These are phyloP conservation scores for Saccopteryx bilineata DNA, from an alignment of 2,113 vertebrate species.

Conservation along the genomic window DNA sequence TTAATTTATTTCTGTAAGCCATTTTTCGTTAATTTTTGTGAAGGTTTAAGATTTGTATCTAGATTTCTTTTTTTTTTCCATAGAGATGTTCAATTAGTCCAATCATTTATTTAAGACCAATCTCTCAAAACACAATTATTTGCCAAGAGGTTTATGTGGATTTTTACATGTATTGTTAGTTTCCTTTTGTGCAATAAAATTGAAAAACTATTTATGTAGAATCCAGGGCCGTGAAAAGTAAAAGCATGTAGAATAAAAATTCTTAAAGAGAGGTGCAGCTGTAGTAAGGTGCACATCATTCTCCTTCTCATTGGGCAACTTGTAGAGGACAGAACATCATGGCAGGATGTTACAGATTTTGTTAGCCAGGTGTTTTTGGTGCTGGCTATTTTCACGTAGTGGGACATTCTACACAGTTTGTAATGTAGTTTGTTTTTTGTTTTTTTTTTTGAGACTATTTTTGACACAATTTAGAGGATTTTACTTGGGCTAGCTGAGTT, in stretches of 20 bases:
- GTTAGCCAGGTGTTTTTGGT: too few relatives aligned
- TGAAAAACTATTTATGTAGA: not conserved
- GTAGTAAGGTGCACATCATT: not conserved
- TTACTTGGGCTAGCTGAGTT: too few relatives aligned
- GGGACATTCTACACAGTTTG: too few relatives aligned
- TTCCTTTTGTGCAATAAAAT: not conserved
- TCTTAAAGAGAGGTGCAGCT: not conserved
- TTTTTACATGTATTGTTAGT: not conserved
- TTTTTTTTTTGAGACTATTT: too few relatives aligned
- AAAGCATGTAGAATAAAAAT: not conserved
- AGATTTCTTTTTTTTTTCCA: not conserved
- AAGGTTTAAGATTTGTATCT: not conserved
- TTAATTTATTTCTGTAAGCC: not conserved
- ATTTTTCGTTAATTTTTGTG: not conserved
- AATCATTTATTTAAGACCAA: not conserved
- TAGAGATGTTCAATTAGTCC: not conserved
- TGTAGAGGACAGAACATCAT: too few relatives aligned
- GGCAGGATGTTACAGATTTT: not conserved
- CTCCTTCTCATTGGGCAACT: not conserved
- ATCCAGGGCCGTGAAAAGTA: not conserved
- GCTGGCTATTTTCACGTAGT: too few relatives aligned
- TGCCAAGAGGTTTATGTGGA: not conserved
- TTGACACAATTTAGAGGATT: too few relatives aligned
- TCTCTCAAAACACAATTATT: not conserved
- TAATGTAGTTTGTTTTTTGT: too few relatives aligned